phyloP scores from a whole-genome alignment of 2,888 invertebrate genomes.

The Eristalis pertinax region DNA sequence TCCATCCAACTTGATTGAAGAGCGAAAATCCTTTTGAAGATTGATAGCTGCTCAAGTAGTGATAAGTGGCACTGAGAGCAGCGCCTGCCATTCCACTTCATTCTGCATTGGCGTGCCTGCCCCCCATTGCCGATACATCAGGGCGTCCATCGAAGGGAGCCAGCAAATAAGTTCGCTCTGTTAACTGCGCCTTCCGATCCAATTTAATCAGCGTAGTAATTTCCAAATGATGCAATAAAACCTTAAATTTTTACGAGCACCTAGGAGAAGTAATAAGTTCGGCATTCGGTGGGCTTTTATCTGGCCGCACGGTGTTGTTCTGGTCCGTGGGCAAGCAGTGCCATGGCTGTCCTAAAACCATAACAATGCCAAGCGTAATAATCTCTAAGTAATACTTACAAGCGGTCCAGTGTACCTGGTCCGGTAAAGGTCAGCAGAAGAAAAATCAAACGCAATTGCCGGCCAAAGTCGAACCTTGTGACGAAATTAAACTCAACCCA shows the following conservation, averaged over 20 bases:
- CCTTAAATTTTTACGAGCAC: conserved; percentile 34
- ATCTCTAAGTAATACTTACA: not conserved
- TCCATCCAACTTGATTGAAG: conserved; percentile 53
- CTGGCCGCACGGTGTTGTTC: not conserved
- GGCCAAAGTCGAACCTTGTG: not conserved
- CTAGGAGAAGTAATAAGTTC: conserved; percentile 24
- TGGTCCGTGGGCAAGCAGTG: not conserved
- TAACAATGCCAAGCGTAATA: conserved; percentile 33
- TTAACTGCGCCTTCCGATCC: not conserved
- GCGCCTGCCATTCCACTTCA: conserved; percentile 6
- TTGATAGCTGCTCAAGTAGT: conserved; percentile 56
- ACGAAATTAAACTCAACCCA: conserved; percentile 38
- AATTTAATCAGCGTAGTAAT: conserved; percentile 40
- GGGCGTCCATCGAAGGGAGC: not conserved
- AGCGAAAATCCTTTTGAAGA: conserved; percentile 52
- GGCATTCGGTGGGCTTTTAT: conserved; percentile 10
- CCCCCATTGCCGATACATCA: not conserved
- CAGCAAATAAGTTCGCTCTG: not conserved
- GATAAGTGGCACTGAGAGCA: conserved; percentile 37
- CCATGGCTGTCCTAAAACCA: conserved; percentile 32
- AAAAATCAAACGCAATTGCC: conserved; percentile 4
- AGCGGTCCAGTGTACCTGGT: not conserved
- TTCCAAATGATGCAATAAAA: conserved; percentile 47
- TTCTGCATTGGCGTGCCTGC: conserved; percentile 15
- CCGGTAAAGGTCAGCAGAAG: not conserved